Evolutionary conservation across 1,140 invertebrate genomes (phyloP).

Genomic region (Drosophila nigrodunni): DNA sequence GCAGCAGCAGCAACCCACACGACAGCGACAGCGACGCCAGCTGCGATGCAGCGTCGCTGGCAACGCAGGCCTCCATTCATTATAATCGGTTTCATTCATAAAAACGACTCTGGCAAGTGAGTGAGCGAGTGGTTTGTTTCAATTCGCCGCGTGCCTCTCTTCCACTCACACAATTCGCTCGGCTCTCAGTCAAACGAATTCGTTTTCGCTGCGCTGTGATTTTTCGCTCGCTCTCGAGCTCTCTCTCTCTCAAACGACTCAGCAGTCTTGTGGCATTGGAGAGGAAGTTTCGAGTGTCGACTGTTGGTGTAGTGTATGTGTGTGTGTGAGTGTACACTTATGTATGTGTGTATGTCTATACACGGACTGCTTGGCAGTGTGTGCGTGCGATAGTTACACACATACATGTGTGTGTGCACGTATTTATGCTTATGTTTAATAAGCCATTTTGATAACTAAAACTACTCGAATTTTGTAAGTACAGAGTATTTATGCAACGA

Average conservation of each 20-base stretch:
- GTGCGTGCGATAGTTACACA: conserved; percentile 21
- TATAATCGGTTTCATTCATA: conserved; percentile 81
- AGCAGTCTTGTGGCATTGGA: conserved; percentile 46
- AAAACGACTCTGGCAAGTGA: conserved; percentile 71
- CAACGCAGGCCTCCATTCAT: conserved; percentile 72
- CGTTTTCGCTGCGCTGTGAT: conserved; percentile 50
- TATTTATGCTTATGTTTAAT: conserved; percentile 16
- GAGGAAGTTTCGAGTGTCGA: conserved; percentile 50
- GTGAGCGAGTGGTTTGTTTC: conserved; percentile 49
- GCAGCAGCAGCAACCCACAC: conserved; percentile 37
- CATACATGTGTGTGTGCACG: conserved; percentile 10
- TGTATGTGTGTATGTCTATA: not conserved
- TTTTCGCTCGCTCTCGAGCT: not conserved
- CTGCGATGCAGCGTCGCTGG: conserved; percentile 46
- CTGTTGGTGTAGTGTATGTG: conserved; percentile 12
- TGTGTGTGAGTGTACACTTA: conserved; percentile 17
- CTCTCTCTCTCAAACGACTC: conserved; percentile 20
- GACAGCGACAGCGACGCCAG: conserved; percentile 41
- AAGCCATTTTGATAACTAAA: conserved; percentile 48
- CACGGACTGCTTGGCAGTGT: not conserved
- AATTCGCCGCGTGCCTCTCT: conserved; percentile 47
- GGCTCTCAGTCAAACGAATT: conserved; percentile 22
- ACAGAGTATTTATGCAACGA: conserved; percentile 16
- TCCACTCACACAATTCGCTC: conserved; percentile 29
- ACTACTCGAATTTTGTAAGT: conserved; percentile 15